phyloP scores from a whole-genome alignment of 2,888 invertebrate species.

The Zaprionus obscuricornis region DNA sequence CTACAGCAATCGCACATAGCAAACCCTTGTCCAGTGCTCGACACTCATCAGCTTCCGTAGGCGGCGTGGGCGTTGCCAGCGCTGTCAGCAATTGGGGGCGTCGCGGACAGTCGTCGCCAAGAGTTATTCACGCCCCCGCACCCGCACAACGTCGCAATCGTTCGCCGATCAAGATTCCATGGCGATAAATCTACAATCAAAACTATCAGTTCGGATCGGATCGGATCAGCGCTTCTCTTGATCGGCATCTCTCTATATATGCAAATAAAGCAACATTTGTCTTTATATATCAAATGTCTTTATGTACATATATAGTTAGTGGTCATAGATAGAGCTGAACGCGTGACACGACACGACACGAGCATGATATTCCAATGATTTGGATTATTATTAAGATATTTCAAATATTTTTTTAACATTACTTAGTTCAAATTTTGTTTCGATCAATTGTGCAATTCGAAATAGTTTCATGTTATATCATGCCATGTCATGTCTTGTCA shows the following conservation, averaged over 20 bases:
- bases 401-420: not conserved
- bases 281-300: too few species aligned
- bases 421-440: too few species aligned
- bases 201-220: slow-evolving; percentile 19
- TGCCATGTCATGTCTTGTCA: too few species aligned
- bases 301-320: too few species aligned
- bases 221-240: slow-evolving; percentile 11
- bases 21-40: slow-evolving; percentile 38
- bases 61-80: slow-evolving; percentile 35
- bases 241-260: not conserved
- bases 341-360: slow-evolving; percentile 36
- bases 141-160: slow-evolving; percentile 79
- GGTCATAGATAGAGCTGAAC: slow-evolving; percentile 3
- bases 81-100: slow-evolving; percentile 73
- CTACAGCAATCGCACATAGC: not conserved
- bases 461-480: too few species aligned
- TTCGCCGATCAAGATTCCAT: slow-evolving; percentile 82
- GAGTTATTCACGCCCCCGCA: slow-evolving; percentile 49
- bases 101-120: slow-evolving; percentile 56
- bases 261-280: not conserved
- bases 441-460: too few species aligned
- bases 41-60: slow-evolving; percentile 11
- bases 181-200: slow-evolving; percentile 73
- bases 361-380: too few species aligned
- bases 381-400: too few species aligned